Conservation (phyloP, 2,113 vertebrate species). For the Indicator maculatus region DNA sequence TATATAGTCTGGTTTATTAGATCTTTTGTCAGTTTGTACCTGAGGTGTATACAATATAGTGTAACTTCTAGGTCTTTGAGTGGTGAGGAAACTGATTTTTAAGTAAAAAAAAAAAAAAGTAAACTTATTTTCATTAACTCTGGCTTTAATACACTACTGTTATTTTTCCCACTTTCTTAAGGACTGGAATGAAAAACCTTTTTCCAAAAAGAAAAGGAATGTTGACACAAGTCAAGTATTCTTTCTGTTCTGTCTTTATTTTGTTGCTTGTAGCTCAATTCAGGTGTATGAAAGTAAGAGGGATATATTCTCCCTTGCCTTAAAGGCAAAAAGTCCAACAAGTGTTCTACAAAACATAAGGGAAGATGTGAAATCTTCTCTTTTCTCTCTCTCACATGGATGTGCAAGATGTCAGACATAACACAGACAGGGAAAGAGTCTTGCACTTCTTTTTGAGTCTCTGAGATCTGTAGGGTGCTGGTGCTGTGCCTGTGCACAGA, state of each 20-base stretch:
- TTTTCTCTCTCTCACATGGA: not conserved
- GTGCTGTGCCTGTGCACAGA: not conserved
- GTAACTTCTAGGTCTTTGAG: conserved; percentile 65
- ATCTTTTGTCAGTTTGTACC: conserved; percentile 74
- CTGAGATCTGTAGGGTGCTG: not conserved
- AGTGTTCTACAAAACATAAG: not conserved
- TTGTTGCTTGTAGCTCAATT: not conserved
- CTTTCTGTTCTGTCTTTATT: not conserved
- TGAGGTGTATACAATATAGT: conserved; percentile 59
- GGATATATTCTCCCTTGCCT: not conserved
- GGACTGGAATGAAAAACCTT: conserved; percentile 37
- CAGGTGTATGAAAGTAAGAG: not conserved
- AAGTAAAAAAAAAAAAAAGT: conserved; percentile 44
- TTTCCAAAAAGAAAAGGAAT: not conserved
- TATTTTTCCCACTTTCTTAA: conserved; percentile 44
- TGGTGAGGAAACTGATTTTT: conserved; percentile 62
- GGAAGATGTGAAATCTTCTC: not conserved
- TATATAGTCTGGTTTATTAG: conserved; percentile 73
- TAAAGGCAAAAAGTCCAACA: not conserved
- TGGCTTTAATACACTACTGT: conserved; percentile 44
- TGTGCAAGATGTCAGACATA: not conserved
- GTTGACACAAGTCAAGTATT: not conserved
- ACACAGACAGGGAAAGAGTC: not conserved
- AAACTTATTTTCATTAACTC: conserved; percentile 75
- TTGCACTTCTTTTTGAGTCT: accelerated